Evolutionary conservation across 1,140 invertebrate species (phyloP).

Genomic region (Medauroidea extradentata): DNA sequence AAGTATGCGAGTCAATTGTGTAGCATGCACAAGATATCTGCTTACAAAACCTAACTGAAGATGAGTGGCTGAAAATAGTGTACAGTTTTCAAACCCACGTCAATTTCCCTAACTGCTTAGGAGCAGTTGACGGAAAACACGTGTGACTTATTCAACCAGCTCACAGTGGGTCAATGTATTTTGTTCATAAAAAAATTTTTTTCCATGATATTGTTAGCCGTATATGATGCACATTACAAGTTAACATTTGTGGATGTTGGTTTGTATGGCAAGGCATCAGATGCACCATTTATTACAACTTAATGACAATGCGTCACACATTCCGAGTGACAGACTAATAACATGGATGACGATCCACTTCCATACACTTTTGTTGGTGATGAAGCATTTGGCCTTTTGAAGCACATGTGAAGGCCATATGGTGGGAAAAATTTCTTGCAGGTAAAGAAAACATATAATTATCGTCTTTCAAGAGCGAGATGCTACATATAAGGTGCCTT

Average conservation of each 20-base stretch:
- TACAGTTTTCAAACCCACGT: not conserved
- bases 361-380: conserved; percentile 26
- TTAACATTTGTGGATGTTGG: conserved; percentile 33
- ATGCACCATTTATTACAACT: conserved; percentile 23
- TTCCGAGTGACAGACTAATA: conserved; percentile 1
- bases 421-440: conserved; percentile 28
- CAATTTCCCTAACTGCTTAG: conserved; percentile 32
- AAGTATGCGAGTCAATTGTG: not conserved
- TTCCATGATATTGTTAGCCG: conserved; percentile 31
- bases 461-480: conserved; percentile 37
- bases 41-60: not conserved
- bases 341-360: not conserved
- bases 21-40: not conserved
- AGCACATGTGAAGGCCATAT: conserved; percentile 44
- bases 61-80: not conserved
- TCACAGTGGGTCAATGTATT: conserved; percentile 26
- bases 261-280: conserved; percentile 23
- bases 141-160: conserved; percentile 26
- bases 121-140: conserved; percentile 25
- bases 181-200: conserved; percentile 36
- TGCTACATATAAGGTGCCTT: conserved; percentile 36
- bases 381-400: conserved; percentile 42
- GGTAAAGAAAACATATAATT: conserved; percentile 38
- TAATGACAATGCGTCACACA: not conserved
- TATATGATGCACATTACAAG: conserved; percentile 30